These are phyloP conservation scores for Marmota flaviventris DNA, from an alignment of 2,113 vertebrate genomes.

Conservation along the genomic window DNA sequence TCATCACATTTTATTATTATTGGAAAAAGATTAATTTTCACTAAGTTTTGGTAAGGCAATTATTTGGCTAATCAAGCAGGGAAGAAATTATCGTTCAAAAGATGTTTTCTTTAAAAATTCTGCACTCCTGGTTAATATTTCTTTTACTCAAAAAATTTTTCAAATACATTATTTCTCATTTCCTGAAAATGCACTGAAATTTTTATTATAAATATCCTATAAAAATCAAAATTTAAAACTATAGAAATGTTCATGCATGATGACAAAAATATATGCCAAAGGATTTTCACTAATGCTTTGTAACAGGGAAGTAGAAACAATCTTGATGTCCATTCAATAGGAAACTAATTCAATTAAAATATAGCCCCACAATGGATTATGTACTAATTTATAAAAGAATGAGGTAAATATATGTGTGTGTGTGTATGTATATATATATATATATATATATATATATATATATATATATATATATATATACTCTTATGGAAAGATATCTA, in stretches of 20 bases:
- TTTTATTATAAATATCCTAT: slow-evolving; percentile 47
- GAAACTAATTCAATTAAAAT: slow-evolving; percentile 8
- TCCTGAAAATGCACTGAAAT: neutral
- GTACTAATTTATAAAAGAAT: slow-evolving; percentile 62
- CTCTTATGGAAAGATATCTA: slow-evolving; percentile 55
- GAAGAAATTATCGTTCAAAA: slow-evolving; percentile 22
- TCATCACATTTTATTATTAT: slow-evolving; percentile 27
- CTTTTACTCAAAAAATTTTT: slow-evolving; percentile 13
- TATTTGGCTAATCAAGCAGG: slow-evolving; percentile 47
- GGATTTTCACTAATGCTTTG: neutral
- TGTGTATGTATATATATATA: too few relatives aligned
- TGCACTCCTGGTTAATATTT: neutral
- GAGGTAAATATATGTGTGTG: slow-evolving; percentile 26
- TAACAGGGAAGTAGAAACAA: slow-evolving; percentile 45
- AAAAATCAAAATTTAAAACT: slow-evolving; percentile 66
- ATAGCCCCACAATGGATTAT: neutral
- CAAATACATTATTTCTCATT: slow-evolving; percentile 46
- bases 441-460: neutral
- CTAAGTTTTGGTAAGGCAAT: slow-evolving; percentile 44
- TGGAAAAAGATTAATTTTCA: slow-evolving; percentile 34
- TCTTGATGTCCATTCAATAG: neutral
- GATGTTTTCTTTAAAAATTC: slow-evolving; percentile 57
- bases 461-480: neutral
- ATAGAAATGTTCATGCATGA: slow-evolving; percentile 10
- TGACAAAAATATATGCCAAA: slow-evolving; percentile 54